Conservation (phyloP, 1,140 invertebrate genomes). For the Macrocentrus cingulum region DNA sequence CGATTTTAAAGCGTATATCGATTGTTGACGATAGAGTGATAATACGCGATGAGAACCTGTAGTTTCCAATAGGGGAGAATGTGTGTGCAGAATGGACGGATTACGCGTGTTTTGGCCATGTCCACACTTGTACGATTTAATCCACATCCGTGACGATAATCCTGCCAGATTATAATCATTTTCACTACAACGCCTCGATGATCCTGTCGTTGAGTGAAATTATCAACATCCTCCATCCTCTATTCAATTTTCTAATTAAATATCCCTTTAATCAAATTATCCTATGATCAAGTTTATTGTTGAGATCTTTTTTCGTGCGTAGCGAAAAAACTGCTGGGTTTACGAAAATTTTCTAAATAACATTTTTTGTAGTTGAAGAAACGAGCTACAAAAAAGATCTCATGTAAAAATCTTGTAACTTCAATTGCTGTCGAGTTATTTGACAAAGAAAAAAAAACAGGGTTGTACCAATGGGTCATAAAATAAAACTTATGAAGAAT, state of each 20-base stretch:
- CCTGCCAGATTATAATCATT: conserved; percentile 30
- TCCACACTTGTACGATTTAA: conserved; percentile 29
- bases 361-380: too few species aligned
- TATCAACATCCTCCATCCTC: conserved; percentile 7
- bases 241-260: conserved; percentile 5
- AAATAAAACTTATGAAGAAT: too few species aligned
- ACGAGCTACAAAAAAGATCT: too few species aligned
- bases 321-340: too few species aligned
- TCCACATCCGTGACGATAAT: conserved; percentile 30
- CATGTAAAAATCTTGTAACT: too few species aligned
- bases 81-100: neutral
- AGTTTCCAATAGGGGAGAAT: neutral
- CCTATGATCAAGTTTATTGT: too few species aligned
- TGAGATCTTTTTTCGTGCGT: too few species aligned
- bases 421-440: too few species aligned
- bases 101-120: conserved; percentile 23
- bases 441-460: too few species aligned
- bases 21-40: conserved; percentile 18
- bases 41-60: conserved; percentile 22
- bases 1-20: conserved; percentile 28
- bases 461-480: too few species aligned
- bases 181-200: conserved; percentile 20
- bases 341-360: too few species aligned
- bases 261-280: too few species aligned
- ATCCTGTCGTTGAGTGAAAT: conserved; percentile 19